These are phyloP conservation scores for Hycleus cichorii DNA, from an alignment of 1,140 invertebrate species.

Conservation along the genomic window DNA sequence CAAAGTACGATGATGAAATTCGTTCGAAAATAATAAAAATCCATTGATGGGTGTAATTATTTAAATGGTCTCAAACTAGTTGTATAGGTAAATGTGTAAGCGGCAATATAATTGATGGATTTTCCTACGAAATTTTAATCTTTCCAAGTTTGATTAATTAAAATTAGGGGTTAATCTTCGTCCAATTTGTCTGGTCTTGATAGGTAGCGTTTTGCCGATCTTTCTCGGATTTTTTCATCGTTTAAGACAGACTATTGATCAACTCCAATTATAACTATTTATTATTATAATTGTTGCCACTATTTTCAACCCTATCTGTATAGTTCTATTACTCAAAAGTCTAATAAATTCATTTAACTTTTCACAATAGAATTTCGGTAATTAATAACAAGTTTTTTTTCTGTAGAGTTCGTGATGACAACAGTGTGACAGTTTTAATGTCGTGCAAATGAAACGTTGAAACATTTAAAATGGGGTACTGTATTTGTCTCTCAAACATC, in stretches of 20 bases:
- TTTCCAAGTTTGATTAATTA: conserved; percentile 11
- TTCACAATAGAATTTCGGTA: conserved; percentile 12
- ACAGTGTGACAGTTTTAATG: conserved; percentile 9
- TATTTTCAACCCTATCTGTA: neutral
- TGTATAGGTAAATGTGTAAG: neutral
- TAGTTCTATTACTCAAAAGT: neutral
- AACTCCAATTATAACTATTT: no score
- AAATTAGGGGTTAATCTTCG: conserved; percentile 9
- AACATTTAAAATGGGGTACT: conserved; percentile 7
- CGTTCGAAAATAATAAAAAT: no score
- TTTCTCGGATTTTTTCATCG: neutral
- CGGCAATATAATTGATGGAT: conserved; percentile 12
- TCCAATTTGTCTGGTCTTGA: conserved; percentile 8
- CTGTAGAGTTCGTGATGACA: neutral
- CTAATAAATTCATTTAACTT: conserved; percentile 10
- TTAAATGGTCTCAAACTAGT: no score
- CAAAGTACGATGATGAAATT: no score
- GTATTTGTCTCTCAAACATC: conserved; percentile 5
- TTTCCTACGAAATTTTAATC: conserved; percentile 9
- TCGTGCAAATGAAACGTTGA: conserved; percentile 9
- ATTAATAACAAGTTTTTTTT: conserved; percentile 8
- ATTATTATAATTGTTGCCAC: neutral
- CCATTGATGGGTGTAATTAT: no score
- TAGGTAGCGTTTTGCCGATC: neutral
- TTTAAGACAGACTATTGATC: neutral